These are phyloP conservation scores for Fregata magnificens DNA, from an alignment of 2,113 vertebrate species.

Conservation along the genomic window DNA sequence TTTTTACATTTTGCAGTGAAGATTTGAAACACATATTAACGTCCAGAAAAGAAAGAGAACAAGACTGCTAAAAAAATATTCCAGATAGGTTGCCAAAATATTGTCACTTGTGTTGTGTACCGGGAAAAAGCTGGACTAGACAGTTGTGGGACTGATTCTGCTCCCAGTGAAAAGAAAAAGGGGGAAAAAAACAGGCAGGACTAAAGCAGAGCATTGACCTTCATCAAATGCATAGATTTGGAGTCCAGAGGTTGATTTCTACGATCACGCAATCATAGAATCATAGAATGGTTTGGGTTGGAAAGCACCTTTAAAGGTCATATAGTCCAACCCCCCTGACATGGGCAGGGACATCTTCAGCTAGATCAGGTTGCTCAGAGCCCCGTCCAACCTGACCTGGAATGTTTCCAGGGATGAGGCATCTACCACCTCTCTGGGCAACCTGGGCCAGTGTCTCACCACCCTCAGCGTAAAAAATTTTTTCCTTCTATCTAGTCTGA, in stretches of 20 bases:
- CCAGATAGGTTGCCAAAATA: conserved; percentile 26
- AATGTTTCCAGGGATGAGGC: no score
- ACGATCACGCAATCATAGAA: neutral
- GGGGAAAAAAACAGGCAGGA: accelerated
- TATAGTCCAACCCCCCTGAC: no score
- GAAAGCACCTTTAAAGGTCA: no score
- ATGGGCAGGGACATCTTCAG: no score
- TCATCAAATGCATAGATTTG: neutral
- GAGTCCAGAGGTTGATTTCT: neutral
- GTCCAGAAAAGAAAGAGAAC: neutral
- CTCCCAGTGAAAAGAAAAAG: neutral
- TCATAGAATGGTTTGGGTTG: no score
- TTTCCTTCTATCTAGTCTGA: no score
- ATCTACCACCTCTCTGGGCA: no score
- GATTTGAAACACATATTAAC: neutral
- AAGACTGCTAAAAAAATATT: neutral
- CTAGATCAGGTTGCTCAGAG: no score
- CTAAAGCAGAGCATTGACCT: neutral
- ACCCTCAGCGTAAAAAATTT: no score
- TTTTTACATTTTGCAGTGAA: neutral
- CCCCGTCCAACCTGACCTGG: no score
- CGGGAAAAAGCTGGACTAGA: conserved; percentile 29
- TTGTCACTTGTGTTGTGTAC: neutral
- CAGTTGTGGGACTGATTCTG: neutral
- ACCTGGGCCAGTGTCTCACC: no score